Percentiles rank a stretch among this genome's conserved stretches.
Evolutionary conservation across 2,888 invertebrate species (phyloP).

Genomic region (Patella pellucida): DNA sequence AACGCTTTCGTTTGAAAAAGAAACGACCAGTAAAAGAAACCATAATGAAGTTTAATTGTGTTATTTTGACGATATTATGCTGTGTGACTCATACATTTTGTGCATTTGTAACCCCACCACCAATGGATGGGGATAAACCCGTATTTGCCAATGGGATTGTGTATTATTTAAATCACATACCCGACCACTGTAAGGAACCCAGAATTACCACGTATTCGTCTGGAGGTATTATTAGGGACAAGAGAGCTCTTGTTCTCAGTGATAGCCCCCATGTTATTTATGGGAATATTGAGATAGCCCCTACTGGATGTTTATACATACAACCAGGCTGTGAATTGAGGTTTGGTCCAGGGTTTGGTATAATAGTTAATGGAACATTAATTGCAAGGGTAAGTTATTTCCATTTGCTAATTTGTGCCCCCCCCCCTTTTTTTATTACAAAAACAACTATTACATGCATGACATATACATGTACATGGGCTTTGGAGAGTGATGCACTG

Average conservation of each 20-base stretch:
- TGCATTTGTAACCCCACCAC: constrained; percentile 45
- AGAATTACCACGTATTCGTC: constrained; percentile 35
- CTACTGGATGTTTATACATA: constrained; percentile 77
- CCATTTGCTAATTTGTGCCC: too few species aligned
- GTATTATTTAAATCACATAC: constrained; percentile 51
- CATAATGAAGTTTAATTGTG: neutral
- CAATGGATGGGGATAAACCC: constrained; percentile 47
- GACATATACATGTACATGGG: too few species aligned
- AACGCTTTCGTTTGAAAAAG: neutral
- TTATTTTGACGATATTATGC: neutral
- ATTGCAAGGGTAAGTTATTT: constrained; percentile 84
- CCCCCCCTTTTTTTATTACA: too few species aligned
- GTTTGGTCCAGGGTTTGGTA: constrained; percentile 92
- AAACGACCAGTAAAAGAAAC: neutral
- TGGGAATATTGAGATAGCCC: constrained; percentile 57
- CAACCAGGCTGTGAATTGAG: constrained; percentile 91
- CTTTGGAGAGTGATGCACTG: too few species aligned
- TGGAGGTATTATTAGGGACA: constrained; percentile 37
- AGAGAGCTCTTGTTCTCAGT: constrained; percentile 47
- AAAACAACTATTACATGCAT: too few species aligned
- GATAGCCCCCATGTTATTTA: constrained; percentile 53
- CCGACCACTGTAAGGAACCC: constrained; percentile 51
- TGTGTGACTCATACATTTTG: neutral
- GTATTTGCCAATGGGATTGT: constrained; percentile 55
- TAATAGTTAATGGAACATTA: constrained; percentile 91